Evolutionary conservation across 2,797 vertebrate genomes (phyloP).

Genomic region (Trichosurus vulpecula): DNA sequence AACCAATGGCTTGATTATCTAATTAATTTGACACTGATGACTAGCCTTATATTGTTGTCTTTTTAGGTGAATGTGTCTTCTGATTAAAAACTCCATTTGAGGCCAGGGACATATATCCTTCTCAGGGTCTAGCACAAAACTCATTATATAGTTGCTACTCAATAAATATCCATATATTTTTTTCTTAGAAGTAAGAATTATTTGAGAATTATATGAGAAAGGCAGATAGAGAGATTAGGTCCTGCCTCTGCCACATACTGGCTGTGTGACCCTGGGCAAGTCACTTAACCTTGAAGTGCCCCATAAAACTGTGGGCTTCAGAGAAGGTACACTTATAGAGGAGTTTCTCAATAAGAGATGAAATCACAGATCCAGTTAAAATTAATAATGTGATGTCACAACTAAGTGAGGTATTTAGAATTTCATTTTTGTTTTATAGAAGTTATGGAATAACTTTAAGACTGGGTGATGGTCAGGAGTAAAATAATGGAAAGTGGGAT

Average conservation of each 20-base stretch:
- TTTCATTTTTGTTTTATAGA: not conserved
- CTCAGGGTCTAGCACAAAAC: not conserved
- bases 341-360: not conserved
- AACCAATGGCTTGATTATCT: not conserved
- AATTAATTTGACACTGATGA: not conserved
- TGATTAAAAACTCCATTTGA: not conserved
- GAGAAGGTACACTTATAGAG: not conserved
- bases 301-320: not conserved
- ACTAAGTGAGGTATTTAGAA: not conserved
- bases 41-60: not conserved
- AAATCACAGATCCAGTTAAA: not conserved
- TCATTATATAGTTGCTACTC: not conserved
- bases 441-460: not conserved
- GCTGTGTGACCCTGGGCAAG: constrained; percentile 11
- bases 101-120: not conserved
- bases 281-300: not conserved
- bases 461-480: not conserved
- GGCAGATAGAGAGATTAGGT: constrained; percentile 9
- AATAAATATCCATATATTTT: not conserved
- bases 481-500: not conserved
- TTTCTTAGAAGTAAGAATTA: not conserved
- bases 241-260: not conserved
- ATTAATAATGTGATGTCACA: not conserved
- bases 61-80: not conserved
- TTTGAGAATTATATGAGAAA: constrained; percentile 31